Percentiles rank a stretch among this genome's conserved stretches.
These are phyloP conservation scores for Ahaetulla prasina DNA, from an alignment of 2,113 vertebrate species.

Conservation along the genomic window DNA sequence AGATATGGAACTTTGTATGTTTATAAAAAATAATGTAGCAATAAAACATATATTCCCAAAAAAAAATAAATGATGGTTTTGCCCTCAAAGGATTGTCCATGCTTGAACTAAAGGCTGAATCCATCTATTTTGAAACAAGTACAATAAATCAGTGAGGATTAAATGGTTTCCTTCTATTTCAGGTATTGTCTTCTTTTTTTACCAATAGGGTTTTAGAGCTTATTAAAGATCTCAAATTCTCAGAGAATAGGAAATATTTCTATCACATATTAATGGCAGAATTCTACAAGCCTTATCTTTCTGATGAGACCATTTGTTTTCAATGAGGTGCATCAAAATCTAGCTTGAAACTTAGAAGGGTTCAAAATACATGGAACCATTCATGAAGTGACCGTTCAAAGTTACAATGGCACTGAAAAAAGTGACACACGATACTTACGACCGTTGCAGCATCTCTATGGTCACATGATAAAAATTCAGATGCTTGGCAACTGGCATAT, in stretches of 20 bases:
- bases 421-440: too few relatives aligned
- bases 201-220: background rate
- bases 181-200: too few relatives aligned
- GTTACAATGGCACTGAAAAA: too few relatives aligned
- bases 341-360: background rate
- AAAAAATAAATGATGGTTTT: background rate
- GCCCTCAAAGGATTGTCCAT: background rate
- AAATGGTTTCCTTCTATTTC: background rate
- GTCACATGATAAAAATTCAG: too few relatives aligned
- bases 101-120: background rate
- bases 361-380: background rate
- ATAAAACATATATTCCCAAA: too few relatives aligned
- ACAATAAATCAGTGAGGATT: background rate
- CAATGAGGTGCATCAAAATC: background rate
- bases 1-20: too few relatives aligned
- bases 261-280: background rate
- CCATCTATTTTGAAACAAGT: background rate
- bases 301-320: background rate
- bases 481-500: too few relatives aligned
- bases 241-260: background rate
- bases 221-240: background rate
- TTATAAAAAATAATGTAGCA: too few relatives aligned
- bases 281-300: accelerated
- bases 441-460: too few relatives aligned
- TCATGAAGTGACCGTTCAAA: too few relatives aligned